These are phyloP conservation scores for Notechis scutatus DNA, from an alignment of 2,113 vertebrate species.

Conservation along the genomic window DNA sequence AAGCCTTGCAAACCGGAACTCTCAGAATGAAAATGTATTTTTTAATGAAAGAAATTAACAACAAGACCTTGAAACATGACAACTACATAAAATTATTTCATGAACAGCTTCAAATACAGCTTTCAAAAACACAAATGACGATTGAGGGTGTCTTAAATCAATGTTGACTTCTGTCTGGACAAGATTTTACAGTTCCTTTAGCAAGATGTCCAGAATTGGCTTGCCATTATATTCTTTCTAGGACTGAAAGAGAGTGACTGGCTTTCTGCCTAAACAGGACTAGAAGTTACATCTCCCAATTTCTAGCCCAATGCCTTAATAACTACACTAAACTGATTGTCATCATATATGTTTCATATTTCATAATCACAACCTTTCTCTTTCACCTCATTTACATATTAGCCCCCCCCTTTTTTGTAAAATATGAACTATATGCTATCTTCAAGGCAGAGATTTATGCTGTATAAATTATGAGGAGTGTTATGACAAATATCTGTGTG, in stretches of 20 bases:
- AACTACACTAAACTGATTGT: background rate
- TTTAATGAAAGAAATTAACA: background rate
- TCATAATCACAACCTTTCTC: background rate
- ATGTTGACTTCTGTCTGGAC: too few species aligned
- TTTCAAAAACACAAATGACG: background rate
- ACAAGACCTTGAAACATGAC: background rate
- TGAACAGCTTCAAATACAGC: background rate
- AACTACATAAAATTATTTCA: background rate
- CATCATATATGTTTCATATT: background rate
- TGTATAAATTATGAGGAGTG: background rate
- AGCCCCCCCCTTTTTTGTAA: background rate
- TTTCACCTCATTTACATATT: background rate
- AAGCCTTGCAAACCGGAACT: too few species aligned
- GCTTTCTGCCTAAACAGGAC: background rate
- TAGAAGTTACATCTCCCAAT: background rate
- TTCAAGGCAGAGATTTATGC: background rate
- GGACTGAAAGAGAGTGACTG: too few species aligned
- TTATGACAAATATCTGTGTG: background rate
- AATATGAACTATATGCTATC: background rate
- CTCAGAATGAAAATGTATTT: background rate
- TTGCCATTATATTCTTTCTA: too few species aligned
- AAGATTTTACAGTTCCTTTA: too few species aligned
- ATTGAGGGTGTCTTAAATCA: background rate
- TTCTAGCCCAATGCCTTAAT: background rate
- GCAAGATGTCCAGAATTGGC: too few species aligned